Base-by-base conservation (phyloP, 2,113 vertebrate species). In the Solenodon paradoxus region DNA sequence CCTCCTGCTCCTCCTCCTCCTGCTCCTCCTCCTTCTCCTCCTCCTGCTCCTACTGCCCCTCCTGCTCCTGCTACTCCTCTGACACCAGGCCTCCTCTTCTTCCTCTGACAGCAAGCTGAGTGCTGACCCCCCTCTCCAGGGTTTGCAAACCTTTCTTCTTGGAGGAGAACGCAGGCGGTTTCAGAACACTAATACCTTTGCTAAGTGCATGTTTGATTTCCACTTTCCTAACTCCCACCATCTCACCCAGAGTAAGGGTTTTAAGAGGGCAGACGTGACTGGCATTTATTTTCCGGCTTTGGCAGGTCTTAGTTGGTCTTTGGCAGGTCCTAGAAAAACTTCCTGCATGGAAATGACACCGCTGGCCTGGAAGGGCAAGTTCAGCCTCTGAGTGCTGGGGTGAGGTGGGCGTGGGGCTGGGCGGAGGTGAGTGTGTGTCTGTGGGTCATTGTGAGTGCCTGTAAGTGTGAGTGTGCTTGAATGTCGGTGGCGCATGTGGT, bases 261-360 rank as follows among this genome's bases (percentile, higher is more conserved):
- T 77, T 66, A 42, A 86, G 88, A n/a, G 82, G 84, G 40, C 30
- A 32, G 40, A 71, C 59, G 83, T 94, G 78, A 96, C 78, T 53
- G 88, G 87, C 66, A 57, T 92, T 88, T 57, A 75, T 97, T 97
- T 97, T 97, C 90, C 88, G 88, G 35, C 88, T 94, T 96, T 96
- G 86, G 95, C 59, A 95, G 79, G 38, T 95, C 94, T 93, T 82
- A 84, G 64, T 79, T n/a, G n/a, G n/a, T n/a, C n/a, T n/a, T n/a
- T n/a, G n/a, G n/a, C n/a, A n/a, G n/a, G n/a, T n/a, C n/a, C n/a
- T n/a, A n/a, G n/a, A n/a, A n/a, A n/a, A n/a, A n/a, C n/a, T n/a
- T n/a, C n/a, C n/a, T n/a, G n/a, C n/a, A n/a, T n/a, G n/a, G n/a
- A n/a, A n/a, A n/a, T n/a, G n/a, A n/a, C 22, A 13, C 69, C 45